Evolutionary conservation across 2,888 invertebrate species (phyloP), one percentile per base, ranked within the genome.

Genomic region (Rotaria socialis): DNA sequence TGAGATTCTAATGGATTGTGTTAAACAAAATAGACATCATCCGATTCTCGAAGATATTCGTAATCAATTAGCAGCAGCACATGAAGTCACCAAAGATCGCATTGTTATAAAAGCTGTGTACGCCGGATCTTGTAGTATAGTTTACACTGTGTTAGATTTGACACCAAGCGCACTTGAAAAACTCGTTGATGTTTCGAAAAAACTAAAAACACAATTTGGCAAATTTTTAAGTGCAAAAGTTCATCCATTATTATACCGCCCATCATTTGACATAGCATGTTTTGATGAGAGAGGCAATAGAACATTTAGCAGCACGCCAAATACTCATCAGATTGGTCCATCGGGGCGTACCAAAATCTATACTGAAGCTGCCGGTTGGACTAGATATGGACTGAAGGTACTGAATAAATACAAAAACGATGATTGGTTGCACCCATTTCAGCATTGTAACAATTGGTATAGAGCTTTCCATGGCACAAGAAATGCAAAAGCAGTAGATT

Each of bases 381-480:
- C 80, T 10, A 47, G 80, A n/a, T 80, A 80, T 80, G 80, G 80
- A 47, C 19, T 80, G 14, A 80, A 47, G 6, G 80, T 80, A 0
- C 5, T 41, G 4, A 47, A 47, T 22, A 80, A 43, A 47, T 80
- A 47, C n/a, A 10, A 10, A 2, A 1, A 80, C 8, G 80, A 24
- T 14, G 43, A 80, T 24, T 80, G 80, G 80, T 16, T 80, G 24
- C n/a, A 80, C n/a, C 80, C 80, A 80, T 80, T 80, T 80, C 6
- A 3, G 11, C 22, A 24, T 80, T 3, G 47, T 5, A 16, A 11
- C 24, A 80, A 80, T 24, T 80, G 80, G 80, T 80, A 80, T 14
- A 80, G 80, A 80, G 80, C 80, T 24, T 80, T 47, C 47, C 80
- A 80, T 47, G 80, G 80, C 11, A 80, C 80, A 0, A 14, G 24